Conservation (phyloP, 2,888 invertebrate species). For the Conomelus anceps region DNA sequence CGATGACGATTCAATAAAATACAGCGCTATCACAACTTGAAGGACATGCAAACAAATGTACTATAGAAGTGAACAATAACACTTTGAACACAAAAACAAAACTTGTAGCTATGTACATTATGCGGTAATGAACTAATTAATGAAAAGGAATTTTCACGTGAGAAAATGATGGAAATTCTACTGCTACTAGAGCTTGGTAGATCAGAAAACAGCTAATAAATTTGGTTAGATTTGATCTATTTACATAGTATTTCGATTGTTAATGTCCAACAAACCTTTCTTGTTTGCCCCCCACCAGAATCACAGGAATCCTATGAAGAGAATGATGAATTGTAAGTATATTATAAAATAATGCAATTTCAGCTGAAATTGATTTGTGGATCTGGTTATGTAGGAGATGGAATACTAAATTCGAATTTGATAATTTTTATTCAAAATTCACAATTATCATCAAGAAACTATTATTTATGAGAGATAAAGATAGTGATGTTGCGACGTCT, state of each 20-base stretch:
- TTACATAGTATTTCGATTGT: not conserved
- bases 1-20: not conserved
- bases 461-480: too few relatives aligned
- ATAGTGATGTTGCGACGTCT: too few relatives aligned
- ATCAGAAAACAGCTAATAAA: not conserved
- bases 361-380: not conserved
- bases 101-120: not conserved
- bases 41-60: not conserved
- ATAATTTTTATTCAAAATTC: not conserved
- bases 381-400: not conserved
- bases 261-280: conserved; percentile 15
- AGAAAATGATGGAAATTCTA: not conserved
- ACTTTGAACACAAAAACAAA: not conserved
- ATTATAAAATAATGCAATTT: not conserved
- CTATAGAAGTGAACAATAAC: not conserved
- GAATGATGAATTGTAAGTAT: not conserved
- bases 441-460: too few relatives aligned
- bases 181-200: too few relatives aligned
- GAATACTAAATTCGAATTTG: not conserved
- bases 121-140: not conserved
- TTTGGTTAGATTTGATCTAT: not conserved
- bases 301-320: conserved; percentile 17
- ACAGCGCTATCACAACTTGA: not conserved
- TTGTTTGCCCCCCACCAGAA: conserved; percentile 11
- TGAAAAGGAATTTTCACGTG: too few relatives aligned